phyloP scores from a whole-genome alignment of 2,888 invertebrate genomes.

The Agriotes lineatus region DNA sequence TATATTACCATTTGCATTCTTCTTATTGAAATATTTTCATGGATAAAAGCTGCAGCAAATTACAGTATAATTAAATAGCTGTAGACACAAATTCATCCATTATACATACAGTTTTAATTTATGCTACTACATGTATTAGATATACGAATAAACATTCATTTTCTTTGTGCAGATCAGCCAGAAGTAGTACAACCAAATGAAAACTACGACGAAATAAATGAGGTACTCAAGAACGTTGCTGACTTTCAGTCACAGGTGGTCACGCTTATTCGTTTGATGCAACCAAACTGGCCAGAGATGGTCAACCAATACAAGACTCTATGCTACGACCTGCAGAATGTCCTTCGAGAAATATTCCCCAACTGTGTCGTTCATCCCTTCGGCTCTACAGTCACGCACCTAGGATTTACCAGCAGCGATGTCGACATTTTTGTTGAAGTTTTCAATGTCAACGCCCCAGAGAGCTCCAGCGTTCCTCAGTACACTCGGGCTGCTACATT shows the following conservation, averaged over 20 bases:
- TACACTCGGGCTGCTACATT: slow-evolving; percentile 28
- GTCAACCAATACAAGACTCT: slow-evolving; percentile 59
- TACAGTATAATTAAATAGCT: too few relatives aligned
- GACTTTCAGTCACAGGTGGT: slow-evolving; percentile 66
- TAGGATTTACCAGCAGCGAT: slow-evolving; percentile 79
- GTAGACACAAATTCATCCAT: too few relatives aligned
- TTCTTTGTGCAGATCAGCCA: not conserved
- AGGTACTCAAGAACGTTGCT: slow-evolving; percentile 50
- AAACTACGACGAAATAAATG: slow-evolving; percentile 46
- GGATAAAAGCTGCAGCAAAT: too few relatives aligned
- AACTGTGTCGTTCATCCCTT: slow-evolving; percentile 70
- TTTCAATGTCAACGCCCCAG: slow-evolving; percentile 57
- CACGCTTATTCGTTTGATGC: slow-evolving; percentile 62
- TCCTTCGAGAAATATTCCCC: slow-evolving; percentile 64
- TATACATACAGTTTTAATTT: too few relatives aligned
- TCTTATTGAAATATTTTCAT: too few relatives aligned
- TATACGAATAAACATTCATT: too few relatives aligned
- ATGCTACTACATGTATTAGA: too few relatives aligned
- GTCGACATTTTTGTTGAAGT: slow-evolving; percentile 77
- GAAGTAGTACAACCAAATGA: slow-evolving; percentile 31
- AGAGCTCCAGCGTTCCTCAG: slow-evolving; percentile 8
- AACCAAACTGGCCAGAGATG: slow-evolving; percentile 56
- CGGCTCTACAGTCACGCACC: slow-evolving; percentile 80
- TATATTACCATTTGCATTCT: too few relatives aligned
- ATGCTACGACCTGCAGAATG: slow-evolving; percentile 66